Conservation (phyloP, 1,140 invertebrate species). For the Pararge aegeria region DNA sequence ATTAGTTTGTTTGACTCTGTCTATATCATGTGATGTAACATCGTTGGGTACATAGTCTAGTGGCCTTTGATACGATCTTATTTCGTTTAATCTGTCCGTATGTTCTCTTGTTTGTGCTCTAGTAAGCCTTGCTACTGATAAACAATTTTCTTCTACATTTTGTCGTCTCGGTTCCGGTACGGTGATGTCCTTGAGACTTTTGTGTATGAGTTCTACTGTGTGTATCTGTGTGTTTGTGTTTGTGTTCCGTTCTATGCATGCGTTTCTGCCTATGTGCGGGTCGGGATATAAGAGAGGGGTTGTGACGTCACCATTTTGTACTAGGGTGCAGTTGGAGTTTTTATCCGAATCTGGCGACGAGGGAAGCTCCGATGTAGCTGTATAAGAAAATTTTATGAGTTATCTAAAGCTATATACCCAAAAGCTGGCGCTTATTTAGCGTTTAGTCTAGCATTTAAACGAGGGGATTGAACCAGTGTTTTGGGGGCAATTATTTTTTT, state of each 20-base stretch:
- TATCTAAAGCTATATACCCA: too few relatives aligned
- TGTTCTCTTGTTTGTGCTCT: constrained; percentile 45
- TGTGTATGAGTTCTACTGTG: constrained; percentile 86
- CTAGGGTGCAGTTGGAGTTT: constrained; percentile 54
- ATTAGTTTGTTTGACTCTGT: constrained; percentile 65
- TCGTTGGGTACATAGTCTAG: constrained; percentile 89
- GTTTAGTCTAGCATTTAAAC: too few relatives aligned
- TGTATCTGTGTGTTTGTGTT: constrained; percentile 79
- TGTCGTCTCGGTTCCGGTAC: constrained; percentile 40
- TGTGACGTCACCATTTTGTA: constrained; percentile 53
- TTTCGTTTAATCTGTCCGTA: constrained; percentile 57
- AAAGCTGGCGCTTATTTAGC: too few relatives aligned
- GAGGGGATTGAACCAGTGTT: too few relatives aligned
- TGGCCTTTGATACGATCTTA: constrained; percentile 77
- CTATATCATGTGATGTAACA: constrained; percentile 83
- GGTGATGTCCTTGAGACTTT: constrained; percentile 82
- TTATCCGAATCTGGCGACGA: constrained; percentile 47
- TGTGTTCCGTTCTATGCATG: constrained; percentile 92
- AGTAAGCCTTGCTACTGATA: constrained; percentile 59
- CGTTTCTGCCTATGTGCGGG: constrained; percentile 93
- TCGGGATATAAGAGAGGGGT: constrained; percentile 80
- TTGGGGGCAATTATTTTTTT: too few relatives aligned
- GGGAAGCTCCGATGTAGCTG: constrained; percentile 34
- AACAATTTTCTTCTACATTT: constrained; percentile 46
- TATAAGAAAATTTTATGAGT: constrained; percentile 6